Base-by-base conservation (phyloP, 2,888 invertebrate genomes). In the Cataglyphis livida region DNA sequence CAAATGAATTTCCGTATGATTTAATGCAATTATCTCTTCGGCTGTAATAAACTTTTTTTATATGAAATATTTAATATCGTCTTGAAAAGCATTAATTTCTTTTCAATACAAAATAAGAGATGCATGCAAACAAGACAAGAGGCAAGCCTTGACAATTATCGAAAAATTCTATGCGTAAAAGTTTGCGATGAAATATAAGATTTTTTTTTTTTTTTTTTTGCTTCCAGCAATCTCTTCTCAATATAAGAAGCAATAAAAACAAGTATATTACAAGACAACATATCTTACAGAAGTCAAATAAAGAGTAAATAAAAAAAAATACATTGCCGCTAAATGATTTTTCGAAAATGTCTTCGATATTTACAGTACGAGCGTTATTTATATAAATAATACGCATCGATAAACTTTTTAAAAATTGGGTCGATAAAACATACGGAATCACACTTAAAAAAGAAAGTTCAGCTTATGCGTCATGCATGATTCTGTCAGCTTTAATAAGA, bases 91-190 rank as follows among this genome's bases (percentile, higher is more conserved):
- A 10, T n/a, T 18, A 35, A 25, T 71, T 21, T 10, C 6, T 18
- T 38, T 57, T 57, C 4, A 28, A 74, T 35, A 21, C 62, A 44
- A 65, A 0, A 28, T 28, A 38, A 28, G 15, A 48, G 48, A 35
- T 75, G 21, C 74, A 75, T 75, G 74, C 74, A 75, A 75, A 75
- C 44, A 48, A 62, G 64, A 74, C 74, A 65, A 44, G n/a, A 48
- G 21, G 15, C 74, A 65, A 75, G 65, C 48, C 1, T 74, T 75
- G 41, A 62, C 21, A 74, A n/a, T 64, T 12, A 28, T 25, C 7
- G 9, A 18, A 32, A 74, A 62, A 64, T 28, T 12, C 32, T 64
- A 38, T 41, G 18, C 59, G 15, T 18, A 62, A 74, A 41, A 61
- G 28, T 73, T 73, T 61, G 15, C 28, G n/a, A 74, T 28, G 1